A percentile compares a stretch with the other conserved stretches of the same genome.
Evolutionary conservation across 2,113 vertebrate species (phyloP).

Genomic region (Vanacampus margaritifer): DNA sequence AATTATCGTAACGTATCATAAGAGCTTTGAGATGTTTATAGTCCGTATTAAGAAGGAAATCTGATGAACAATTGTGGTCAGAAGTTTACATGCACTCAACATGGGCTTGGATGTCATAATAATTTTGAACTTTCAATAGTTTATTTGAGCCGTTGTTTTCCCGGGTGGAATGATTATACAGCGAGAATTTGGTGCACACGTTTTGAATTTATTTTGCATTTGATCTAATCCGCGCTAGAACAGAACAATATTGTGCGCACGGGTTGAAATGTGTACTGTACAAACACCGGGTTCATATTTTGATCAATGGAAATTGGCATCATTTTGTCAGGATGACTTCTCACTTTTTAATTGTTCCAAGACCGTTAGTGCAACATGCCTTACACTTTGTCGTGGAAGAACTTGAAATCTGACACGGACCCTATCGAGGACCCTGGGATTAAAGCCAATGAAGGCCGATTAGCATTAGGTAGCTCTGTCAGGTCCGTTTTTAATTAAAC

Average conservation of each 20-base stretch:
- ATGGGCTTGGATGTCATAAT: background rate
- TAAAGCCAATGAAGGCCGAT: background rate
- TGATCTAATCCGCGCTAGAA: background rate
- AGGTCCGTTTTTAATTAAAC: background rate
- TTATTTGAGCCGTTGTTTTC: background rate
- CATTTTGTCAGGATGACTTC: background rate
- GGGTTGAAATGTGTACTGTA: background rate
- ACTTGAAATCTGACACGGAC: background rate
- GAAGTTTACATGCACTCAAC: background rate
- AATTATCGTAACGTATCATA: background rate
- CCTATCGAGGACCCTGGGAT: background rate
- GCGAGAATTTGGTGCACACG: background rate
- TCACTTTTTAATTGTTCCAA: background rate
- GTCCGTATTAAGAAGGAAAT: background rate
- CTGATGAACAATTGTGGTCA: background rate
- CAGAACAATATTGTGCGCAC: background rate
- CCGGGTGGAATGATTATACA: background rate
- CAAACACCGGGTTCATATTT: background rate
- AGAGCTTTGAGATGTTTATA: background rate
- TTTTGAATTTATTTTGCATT: background rate
- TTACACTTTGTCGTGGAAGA: background rate
- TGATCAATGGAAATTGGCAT: background rate
- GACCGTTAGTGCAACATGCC: background rate
- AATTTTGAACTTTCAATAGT: background rate
- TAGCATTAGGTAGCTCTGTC: background rate